A percentile compares a stretch with the other conserved stretches of the same genome.
These are phyloP conservation scores for Drusus annulatus DNA, from an alignment of 1,140 invertebrate species.

Conservation along the genomic window DNA sequence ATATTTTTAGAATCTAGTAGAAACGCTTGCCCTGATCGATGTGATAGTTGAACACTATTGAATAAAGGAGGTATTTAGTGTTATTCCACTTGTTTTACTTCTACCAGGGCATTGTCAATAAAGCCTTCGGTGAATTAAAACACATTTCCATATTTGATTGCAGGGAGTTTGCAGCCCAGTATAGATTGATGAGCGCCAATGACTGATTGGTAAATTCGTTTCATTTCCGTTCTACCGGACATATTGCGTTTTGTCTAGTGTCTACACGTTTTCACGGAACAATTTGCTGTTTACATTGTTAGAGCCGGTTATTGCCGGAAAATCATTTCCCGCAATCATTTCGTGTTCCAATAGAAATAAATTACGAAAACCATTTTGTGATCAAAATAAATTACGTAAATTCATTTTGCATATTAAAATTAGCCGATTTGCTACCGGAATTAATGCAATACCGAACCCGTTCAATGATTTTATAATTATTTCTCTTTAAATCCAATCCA, in stretches of 20 bases:
- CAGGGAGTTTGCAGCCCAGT: slow-evolving; percentile 22
- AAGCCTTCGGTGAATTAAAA: slow-evolving; percentile 3
- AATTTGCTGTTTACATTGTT: slow-evolving; percentile 24
- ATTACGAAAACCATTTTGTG: slow-evolving; percentile 12
- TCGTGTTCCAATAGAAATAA: slow-evolving; percentile 8
- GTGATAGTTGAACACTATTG: no score
- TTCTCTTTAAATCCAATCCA: no score
- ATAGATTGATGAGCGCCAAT: slow-evolving; percentile 29
- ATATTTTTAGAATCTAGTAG: no score
- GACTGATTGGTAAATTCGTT: slow-evolving; percentile 47
- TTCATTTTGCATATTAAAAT: slow-evolving; percentile 15
- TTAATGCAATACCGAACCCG: neutral
- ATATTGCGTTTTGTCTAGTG: slow-evolving; percentile 19
- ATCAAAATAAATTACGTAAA: neutral
- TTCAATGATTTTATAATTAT: slow-evolving; percentile 2
- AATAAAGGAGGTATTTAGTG: no score
- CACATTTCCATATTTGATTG: slow-evolving; percentile 52
- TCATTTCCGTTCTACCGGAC: slow-evolving; percentile 12
- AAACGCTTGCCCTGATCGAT: no score
- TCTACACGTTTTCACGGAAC: slow-evolving; percentile 2
- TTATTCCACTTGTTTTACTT: no score
- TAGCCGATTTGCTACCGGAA: neutral
- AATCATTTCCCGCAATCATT: slow-evolving; percentile 18
- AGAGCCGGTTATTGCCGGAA: neutral
- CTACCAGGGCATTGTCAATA: no score